Evolutionary conservation across 2,113 vertebrate genomes (phyloP).

Genomic region (Bubalus kerabau): DNA sequence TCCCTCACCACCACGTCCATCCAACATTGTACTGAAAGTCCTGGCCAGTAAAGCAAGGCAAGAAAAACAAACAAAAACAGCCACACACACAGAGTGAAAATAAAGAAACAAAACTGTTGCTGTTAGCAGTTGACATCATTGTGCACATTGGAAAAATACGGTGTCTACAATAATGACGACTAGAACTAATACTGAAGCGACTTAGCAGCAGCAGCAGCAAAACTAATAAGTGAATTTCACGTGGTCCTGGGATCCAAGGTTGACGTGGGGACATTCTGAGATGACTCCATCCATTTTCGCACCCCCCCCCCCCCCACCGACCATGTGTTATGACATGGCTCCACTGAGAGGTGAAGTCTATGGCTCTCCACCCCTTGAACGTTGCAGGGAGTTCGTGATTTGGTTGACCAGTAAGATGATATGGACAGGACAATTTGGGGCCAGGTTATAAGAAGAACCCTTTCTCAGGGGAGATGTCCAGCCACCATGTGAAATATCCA

Average conservation of each 20-base stretch:
- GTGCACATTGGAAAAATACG: accelerated
- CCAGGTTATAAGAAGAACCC: not conserved
- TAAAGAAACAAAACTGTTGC: not conserved
- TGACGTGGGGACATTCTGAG: not conserved
- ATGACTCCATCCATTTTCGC: not conserved
- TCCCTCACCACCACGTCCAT: accelerated
- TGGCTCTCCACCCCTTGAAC: not conserved
- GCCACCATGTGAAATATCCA: not conserved
- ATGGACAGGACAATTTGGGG: not conserved
- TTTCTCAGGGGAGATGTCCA: not conserved
- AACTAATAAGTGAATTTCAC: not conserved
- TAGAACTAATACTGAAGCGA: too few species aligned
- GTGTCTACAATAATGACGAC: not conserved
- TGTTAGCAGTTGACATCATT: not conserved
- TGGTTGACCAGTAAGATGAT: not conserved
- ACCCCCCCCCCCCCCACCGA: accelerated
- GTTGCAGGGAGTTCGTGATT: not conserved
- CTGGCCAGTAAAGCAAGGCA: not conserved
- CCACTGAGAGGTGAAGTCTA: not conserved
- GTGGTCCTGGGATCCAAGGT: not conserved
- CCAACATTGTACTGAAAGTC: too few species aligned
- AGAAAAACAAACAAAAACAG: not conserved
- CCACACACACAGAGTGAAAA: not conserved
- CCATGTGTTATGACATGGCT: too few species aligned
- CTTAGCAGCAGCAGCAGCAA: too few species aligned